Evolutionary conservation across 2,888 invertebrate genomes (phyloP).

Genomic region (Ectemnius continuus): DNA sequence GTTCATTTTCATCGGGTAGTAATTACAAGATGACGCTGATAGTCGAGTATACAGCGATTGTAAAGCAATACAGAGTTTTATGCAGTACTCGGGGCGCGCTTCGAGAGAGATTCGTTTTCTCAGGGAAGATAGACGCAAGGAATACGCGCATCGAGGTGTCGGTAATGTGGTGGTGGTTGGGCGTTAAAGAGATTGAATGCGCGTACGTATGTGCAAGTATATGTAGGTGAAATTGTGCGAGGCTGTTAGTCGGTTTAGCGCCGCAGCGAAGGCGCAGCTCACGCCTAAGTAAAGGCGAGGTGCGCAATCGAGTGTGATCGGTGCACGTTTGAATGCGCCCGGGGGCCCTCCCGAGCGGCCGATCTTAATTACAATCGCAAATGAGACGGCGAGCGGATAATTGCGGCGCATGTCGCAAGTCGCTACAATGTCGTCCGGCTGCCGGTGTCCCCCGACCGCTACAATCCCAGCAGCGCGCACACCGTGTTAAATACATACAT

Average conservation of each 20-base stretch:
- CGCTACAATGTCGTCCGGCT: conserved; percentile 55
- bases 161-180: too few species aligned
- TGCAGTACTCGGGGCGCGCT: too few species aligned
- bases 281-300: conserved; percentile 29
- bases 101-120: too few species aligned
- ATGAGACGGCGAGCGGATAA: conserved; percentile 69
- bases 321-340: conserved; percentile 58
- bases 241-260: conserved; percentile 58
- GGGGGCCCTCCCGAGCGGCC: conserved; percentile 35
- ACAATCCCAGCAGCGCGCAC: conserved; percentile 2
- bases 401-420: conserved; percentile 67
- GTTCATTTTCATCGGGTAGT: too few species aligned
- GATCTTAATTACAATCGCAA: conserved; percentile 70
- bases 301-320: conserved; percentile 53
- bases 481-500: conserved; percentile 23
- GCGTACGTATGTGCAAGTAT: too few species aligned
- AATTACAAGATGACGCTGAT: too few species aligned
- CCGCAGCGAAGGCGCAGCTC: conserved; percentile 55
- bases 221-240: conserved; percentile 17
- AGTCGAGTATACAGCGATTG: too few species aligned
- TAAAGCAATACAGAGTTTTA: too few species aligned
- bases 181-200: too few species aligned
- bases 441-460: conserved; percentile 37
- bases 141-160: too few species aligned
- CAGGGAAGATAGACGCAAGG: too few species aligned